phyloP scores from a whole-genome alignment of 2,888 invertebrate genomes.

The Eristalinus aeneus region DNA sequence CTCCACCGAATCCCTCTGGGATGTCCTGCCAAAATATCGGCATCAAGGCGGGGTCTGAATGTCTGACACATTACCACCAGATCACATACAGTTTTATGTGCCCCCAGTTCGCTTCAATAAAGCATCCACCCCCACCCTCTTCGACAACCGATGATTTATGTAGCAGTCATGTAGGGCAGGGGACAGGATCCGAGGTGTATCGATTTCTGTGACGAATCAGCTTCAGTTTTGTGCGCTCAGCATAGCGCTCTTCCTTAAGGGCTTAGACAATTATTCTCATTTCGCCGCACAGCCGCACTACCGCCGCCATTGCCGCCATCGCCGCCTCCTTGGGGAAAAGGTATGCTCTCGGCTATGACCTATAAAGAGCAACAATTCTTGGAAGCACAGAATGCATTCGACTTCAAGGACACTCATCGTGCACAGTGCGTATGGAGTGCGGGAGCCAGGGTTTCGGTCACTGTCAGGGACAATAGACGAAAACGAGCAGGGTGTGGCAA shows the following conservation, averaged over 20 bases:
- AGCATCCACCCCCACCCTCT: background rate
- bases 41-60: background rate
- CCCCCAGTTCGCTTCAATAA: slow-evolving; percentile 16
- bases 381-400: slow-evolving; percentile 14
- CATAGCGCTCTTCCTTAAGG: background rate
- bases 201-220: background rate
- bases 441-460: background rate
- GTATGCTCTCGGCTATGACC: background rate
- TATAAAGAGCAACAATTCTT: slow-evolving; percentile 17
- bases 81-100: slow-evolving; percentile 28
- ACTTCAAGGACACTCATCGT: slow-evolving; percentile 24
- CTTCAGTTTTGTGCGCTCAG: background rate
- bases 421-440: background rate
- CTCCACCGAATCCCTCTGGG: background rate
- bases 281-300: background rate
- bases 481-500: slow-evolving; percentile 6
- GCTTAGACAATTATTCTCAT: slow-evolving; percentile 17
- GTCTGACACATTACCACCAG: slow-evolving; percentile 28
- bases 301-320: background rate
- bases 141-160: slow-evolving; percentile 39
- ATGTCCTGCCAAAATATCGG: background rate
- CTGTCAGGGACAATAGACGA: background rate
- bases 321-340: background rate
- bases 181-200: background rate
- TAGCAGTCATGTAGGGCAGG: slow-evolving; percentile 2